A percentile compares a stretch with the other conserved stretches of the same genome.
Evolutionary conservation across 2,888 invertebrate species (phyloP).

Genomic region (Eledona agricola): DNA sequence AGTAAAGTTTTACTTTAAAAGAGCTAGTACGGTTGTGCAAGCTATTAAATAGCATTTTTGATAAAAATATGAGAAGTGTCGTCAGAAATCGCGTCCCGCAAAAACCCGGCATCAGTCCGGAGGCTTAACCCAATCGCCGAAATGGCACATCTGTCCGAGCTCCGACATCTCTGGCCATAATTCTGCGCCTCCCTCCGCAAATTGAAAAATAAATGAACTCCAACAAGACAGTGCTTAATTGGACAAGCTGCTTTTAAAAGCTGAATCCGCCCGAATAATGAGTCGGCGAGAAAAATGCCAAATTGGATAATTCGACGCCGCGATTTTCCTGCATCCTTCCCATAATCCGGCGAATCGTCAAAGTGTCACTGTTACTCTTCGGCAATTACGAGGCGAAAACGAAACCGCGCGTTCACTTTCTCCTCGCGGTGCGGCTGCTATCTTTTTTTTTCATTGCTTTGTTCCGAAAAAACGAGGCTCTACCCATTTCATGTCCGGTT

Average conservation of each 20-base stretch:
- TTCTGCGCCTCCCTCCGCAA: conserved; percentile 37
- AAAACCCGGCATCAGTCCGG: too few relatives aligned
- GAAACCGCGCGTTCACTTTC: conserved; percentile 3
- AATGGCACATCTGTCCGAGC: conserved; percentile 44
- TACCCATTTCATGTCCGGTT: conserved; percentile 56
- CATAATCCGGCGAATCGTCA: too few relatives aligned
- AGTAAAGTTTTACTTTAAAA: too few relatives aligned
- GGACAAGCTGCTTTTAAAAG: conserved; percentile 37
- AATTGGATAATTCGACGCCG: conserved; percentile 29
- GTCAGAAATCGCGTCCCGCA: too few relatives aligned
- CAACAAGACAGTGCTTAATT: conserved; percentile 38
- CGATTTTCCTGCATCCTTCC: too few relatives aligned
- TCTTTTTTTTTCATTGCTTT: conserved; percentile 11
- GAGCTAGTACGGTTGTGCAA: too few relatives aligned
- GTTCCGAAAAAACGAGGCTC: conserved; percentile 36
- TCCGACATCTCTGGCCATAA: conserved; percentile 39
- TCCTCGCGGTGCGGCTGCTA: too few relatives aligned
- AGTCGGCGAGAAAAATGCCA: conserved; percentile 26
- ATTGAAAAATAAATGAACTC: conserved; percentile 40
- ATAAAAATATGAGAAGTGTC: too few relatives aligned
- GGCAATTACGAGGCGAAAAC: conserved; percentile 5
- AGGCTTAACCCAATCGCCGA: conserved; percentile 43
- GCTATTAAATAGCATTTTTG: too few relatives aligned
- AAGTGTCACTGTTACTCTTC: too few relatives aligned
- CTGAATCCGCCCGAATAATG: conserved; percentile 32